Evolutionary conservation across 2,113 vertebrate species (phyloP), one percentile per base, ranked within the genome.

Genomic region (Mystacornis crossleyi): DNA sequence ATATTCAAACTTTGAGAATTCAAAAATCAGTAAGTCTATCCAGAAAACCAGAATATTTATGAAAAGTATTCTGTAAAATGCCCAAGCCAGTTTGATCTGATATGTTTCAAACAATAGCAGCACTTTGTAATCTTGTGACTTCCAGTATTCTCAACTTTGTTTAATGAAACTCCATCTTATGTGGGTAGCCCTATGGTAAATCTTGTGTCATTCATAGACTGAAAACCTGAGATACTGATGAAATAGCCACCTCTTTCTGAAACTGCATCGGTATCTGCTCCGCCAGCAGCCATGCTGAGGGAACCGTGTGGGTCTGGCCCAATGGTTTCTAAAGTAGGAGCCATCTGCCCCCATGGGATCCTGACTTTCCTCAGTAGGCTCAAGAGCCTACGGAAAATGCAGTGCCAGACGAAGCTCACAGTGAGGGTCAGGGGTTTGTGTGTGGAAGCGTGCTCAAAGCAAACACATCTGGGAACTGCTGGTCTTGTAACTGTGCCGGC

Each of bases 381-480:
- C 53, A 67, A 53, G 61, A 89, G 43, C 57, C 36, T 43, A 19
- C 0, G 1, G 55, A 58, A 90, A 85, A 85, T 9, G 14, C 43
- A 87, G 67, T 12, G 17, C 45, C 65, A 61, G 33, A n/a, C 57
- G 36, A 65, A 25, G 19, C 48, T 21, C 67, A n/a, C 24, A 78
- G 55, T 43, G 45, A 43, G 18, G 31, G 66, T 72, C n/a, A 86
- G 28, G 23, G n/a, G 14, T 48, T 18, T 74, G 23, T 80, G n/a
- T 0, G 0, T 29, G 61, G n/a, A 82, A 81, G 43, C 0, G 0
- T 33, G 40, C 47, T 71, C 48, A 28, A 47, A 80, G 51, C 42
- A 85, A 83, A 89, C n/a, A 81, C 81, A 86, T 66, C 47, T 62
- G 86, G 54, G 80, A 77, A 61, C 55, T 80, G 80, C 67, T 69